These are phyloP conservation scores for Portunus trituberculatus DNA, from an alignment of 1,140 invertebrate genomes.

Conservation along the genomic window DNA sequence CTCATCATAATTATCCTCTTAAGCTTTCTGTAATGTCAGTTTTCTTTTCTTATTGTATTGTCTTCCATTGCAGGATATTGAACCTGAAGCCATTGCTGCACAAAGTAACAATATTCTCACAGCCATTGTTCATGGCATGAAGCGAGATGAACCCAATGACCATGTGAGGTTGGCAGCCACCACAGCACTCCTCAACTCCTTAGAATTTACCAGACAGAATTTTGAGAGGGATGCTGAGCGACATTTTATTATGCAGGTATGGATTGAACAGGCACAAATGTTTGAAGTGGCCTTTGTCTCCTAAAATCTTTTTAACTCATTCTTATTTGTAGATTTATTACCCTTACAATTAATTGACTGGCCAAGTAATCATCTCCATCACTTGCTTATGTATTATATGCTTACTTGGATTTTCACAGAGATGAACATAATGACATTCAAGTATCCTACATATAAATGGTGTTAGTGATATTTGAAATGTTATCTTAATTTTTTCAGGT, in stretches of 20 bases:
- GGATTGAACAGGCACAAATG: background rate
- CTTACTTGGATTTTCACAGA: too few species aligned
- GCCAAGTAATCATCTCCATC: too few species aligned
- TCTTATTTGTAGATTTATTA: too few species aligned
- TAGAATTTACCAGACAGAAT: slow-evolving; percentile 99
- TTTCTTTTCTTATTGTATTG: background rate
- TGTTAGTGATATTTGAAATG: too few species aligned
- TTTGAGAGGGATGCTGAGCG: slow-evolving; percentile 98
- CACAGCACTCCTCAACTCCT: slow-evolving; percentile 97
- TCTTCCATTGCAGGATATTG: slow-evolving; percentile 81
- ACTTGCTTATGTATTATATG: too few species aligned
- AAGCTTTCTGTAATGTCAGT: too few species aligned
- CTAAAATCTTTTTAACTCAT: too few species aligned
- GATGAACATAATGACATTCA: too few species aligned
- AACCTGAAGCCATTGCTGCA: slow-evolving; percentile 93
- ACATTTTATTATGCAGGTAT: slow-evolving; percentile 99
- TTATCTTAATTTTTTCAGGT: slow-evolving; percentile 58
- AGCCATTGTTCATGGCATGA: slow-evolving; percentile 99
- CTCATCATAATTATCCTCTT: too few species aligned
- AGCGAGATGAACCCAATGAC: slow-evolving; percentile 89
- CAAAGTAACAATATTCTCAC: slow-evolving; percentile 98
- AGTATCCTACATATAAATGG: too few species aligned
- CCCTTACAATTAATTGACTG: too few species aligned
- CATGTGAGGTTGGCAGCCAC: slow-evolving; percentile 96
- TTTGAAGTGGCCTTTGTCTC: too few species aligned